A percentile compares a stretch with the other conserved stretches of the same genome.
Evolutionary conservation across 2,113 vertebrate species (phyloP).

Genomic region (Malurus cyaneus): DNA sequence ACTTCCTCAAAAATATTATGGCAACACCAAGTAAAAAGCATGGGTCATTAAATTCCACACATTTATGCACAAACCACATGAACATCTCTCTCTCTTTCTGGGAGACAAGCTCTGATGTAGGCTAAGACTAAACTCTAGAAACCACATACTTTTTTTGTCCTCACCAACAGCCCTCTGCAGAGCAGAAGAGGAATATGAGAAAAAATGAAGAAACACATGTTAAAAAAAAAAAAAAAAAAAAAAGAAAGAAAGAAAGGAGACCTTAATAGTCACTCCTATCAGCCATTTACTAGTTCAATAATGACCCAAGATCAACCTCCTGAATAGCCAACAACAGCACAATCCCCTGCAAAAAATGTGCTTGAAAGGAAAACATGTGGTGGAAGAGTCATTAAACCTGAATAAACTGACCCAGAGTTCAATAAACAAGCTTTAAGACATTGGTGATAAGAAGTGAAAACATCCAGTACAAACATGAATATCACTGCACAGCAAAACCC

Average conservation of each 20-base stretch:
- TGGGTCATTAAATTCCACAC: background rate
- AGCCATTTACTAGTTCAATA: background rate
- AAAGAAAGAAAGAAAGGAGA: background rate
- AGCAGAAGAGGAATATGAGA: background rate
- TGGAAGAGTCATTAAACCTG: constrained; percentile 62
- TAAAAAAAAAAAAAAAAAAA: background rate
- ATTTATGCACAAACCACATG: background rate
- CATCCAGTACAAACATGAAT: constrained; percentile 31
- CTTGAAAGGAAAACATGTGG: constrained; percentile 30
- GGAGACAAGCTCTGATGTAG: background rate
- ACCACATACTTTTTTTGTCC: background rate
- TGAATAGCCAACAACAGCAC: background rate
- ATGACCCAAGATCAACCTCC: constrained; percentile 52
- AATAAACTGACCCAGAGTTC: constrained; percentile 69
- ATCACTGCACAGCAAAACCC: background rate
- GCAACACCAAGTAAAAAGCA: background rate
- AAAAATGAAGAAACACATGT: background rate
- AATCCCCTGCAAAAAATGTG: background rate
- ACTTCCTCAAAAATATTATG: background rate
- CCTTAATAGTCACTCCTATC: background rate
- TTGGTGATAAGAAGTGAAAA: constrained; percentile 55
- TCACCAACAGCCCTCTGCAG: background rate
- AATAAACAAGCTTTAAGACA: constrained; percentile 60
- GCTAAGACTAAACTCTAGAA: background rate
- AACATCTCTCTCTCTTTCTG: background rate